Conservation (phyloP, 2,113 vertebrate genomes). For the Loxodonta africana region DNA sequence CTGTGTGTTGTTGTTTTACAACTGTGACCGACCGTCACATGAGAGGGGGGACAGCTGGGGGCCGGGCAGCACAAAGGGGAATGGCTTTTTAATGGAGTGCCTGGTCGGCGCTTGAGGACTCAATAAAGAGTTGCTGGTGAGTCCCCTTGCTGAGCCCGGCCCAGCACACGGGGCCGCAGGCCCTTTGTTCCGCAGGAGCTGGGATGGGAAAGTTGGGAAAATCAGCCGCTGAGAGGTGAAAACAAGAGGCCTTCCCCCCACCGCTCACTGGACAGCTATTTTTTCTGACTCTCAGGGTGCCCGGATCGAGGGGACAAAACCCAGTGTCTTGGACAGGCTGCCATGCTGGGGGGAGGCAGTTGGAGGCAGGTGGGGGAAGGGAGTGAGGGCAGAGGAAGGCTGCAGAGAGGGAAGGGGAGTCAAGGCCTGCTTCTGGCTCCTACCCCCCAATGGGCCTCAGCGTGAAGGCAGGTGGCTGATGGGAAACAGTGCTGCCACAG, state of each 20-base stretch:
- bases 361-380: constrained; percentile 70
- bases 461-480: constrained; percentile 69
- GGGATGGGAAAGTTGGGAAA: constrained; percentile 86
- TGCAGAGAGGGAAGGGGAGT: not conserved
- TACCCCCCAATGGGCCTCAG: not conserved
- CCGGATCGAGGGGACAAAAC: constrained; percentile 78
- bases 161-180: constrained; percentile 81
- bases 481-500: constrained; percentile 46
- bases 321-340: constrained; percentile 76
- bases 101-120: constrained; percentile 90
- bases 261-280: constrained; percentile 70
- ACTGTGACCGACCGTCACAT: constrained; percentile 90
- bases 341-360: constrained; percentile 65
- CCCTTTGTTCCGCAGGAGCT: constrained; percentile 86
- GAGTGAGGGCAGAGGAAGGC: not conserved
- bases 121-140: constrained; percentile 89
- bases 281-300: constrained; percentile 80
- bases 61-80: constrained; percentile 89
- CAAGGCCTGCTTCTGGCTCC: constrained; percentile 34
- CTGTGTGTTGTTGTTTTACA: constrained; percentile 92
- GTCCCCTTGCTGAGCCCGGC: constrained; percentile 87
- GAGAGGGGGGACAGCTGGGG: constrained; percentile 92
- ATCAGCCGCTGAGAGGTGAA: constrained; percentile 73
- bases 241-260: constrained; percentile 75
- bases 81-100: constrained; percentile 94